These are phyloP conservation scores for Eurytemora carolleeae DNA, from an alignment of 1,140 invertebrate species.

Conservation along the genomic window DNA sequence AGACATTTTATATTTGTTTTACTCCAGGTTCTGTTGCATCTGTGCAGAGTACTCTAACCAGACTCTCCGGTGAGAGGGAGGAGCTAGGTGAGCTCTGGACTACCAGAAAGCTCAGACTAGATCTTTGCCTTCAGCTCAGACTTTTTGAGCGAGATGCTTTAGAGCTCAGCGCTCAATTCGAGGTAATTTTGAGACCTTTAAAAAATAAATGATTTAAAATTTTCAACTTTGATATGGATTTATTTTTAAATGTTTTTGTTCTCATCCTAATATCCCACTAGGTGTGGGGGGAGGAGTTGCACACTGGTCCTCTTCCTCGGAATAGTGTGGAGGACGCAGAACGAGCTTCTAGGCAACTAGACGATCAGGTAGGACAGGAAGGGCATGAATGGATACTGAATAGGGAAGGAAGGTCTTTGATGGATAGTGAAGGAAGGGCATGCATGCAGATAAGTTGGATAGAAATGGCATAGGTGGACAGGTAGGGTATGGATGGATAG, in stretches of 20 bases:
- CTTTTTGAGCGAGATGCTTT: slow-evolving; percentile 88
- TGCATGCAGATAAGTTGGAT: too few species aligned
- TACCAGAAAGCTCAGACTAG: slow-evolving; percentile 61
- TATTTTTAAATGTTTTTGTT: too few species aligned
- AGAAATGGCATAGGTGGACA: too few species aligned
- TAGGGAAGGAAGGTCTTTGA: too few species aligned
- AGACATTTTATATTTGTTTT: too few species aligned
- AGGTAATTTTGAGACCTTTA: background rate
- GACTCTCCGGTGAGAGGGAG: slow-evolving; percentile 58
- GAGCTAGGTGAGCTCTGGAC: slow-evolving; percentile 83
- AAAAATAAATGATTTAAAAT: too few species aligned
- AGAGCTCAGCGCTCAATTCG: slow-evolving; percentile 37
- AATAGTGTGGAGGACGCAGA: slow-evolving; percentile 60
- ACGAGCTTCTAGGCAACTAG: slow-evolving; percentile 33
- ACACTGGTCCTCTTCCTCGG: slow-evolving; percentile 48
- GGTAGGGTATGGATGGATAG: too few species aligned
- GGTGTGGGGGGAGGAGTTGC: slow-evolving; percentile 76
- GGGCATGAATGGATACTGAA: too few species aligned
- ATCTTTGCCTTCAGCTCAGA: slow-evolving; percentile 69
- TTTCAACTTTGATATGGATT: too few species aligned
- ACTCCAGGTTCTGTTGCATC: slow-evolving; percentile 45
- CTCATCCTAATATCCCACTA: too few species aligned
- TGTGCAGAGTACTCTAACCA: slow-evolving; percentile 66
- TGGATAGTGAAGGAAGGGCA: too few species aligned
- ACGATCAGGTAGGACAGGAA: too few species aligned